phyloP scores from a whole-genome alignment of 2,797 vertebrate species.

The Todus mexicanus region DNA sequence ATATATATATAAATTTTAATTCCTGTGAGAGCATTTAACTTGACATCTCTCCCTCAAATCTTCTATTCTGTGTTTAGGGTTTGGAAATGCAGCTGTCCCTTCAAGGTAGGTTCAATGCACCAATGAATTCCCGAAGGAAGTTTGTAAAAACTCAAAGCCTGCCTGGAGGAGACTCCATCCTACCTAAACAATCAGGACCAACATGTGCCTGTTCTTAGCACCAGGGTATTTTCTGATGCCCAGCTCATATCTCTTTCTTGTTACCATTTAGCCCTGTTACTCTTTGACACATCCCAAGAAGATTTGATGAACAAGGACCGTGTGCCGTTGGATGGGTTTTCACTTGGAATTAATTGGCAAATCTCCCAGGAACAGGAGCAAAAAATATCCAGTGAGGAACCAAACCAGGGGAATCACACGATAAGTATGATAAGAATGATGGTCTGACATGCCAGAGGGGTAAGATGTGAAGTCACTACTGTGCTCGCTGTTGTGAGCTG shows the following conservation, averaged over 20 bases:
- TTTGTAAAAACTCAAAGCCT: not conserved
- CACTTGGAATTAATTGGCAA: not conserved
- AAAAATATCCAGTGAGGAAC: not conserved
- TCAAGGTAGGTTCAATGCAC: not conserved
- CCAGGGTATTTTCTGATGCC: not conserved
- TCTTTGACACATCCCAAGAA: not conserved
- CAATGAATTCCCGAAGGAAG: not conserved
- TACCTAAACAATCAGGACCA: not conserved
- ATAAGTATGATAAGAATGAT: not conserved
- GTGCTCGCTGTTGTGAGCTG: not conserved
- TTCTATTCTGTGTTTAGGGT: not conserved
- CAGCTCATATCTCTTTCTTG: not conserved
- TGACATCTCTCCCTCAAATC: not conserved
- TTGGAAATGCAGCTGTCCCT: not conserved
- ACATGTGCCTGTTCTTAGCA: not conserved
- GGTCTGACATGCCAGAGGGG: not conserved
- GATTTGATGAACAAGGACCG: not conserved
- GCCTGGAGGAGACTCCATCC: not conserved
- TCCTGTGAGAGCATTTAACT: not conserved
- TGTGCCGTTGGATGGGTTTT: not conserved
- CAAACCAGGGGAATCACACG: not conserved
- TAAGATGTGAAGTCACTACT: not conserved
- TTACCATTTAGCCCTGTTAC: not conserved
- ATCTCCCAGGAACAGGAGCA: not conserved
- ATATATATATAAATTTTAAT: not conserved